Evolutionary conservation across 2,888 invertebrate species (phyloP).

Genomic region (Pseudococcus jackbeardsleyi): DNA sequence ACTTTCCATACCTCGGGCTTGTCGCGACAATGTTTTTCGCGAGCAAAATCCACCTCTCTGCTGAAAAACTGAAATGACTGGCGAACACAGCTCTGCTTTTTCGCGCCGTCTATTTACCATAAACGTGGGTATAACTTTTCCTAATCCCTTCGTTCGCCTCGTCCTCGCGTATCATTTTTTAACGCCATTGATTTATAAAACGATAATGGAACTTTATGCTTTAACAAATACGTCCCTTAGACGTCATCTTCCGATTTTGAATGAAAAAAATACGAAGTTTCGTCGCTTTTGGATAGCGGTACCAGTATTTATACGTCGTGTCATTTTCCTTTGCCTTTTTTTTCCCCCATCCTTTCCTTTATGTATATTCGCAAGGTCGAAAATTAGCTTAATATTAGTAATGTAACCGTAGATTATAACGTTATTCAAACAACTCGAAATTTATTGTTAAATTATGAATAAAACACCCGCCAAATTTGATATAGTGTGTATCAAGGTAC

Average conservation of each 20-base stretch:
- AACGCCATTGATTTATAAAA: slow-evolving; percentile 1
- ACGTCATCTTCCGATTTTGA: not conserved
- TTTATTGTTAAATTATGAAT: slow-evolving; percentile 44
- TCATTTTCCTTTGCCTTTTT: not conserved
- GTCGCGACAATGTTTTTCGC: slow-evolving; percentile 8
- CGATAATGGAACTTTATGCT: not conserved
- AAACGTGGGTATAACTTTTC: slow-evolving; percentile 12
- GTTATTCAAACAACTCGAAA: slow-evolving; percentile 48
- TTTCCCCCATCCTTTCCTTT: not conserved
- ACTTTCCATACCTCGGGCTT: not conserved
- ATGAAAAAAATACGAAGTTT: not conserved
- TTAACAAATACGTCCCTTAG: not conserved
- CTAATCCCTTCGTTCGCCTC: not conserved
- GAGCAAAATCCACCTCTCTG: not conserved
- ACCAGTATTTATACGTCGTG: not conserved
- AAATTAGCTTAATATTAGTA: slow-evolving; percentile 7
- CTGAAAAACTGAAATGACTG: not conserved
- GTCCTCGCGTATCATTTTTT: not conserved
- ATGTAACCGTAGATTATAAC: slow-evolving; percentile 33
- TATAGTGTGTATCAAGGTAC: slow-evolving; percentile 18
- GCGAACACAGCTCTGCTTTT: slow-evolving; percentile 1
- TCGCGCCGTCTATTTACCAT: not conserved
- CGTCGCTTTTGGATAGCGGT: not conserved
- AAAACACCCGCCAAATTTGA: slow-evolving; percentile 38
- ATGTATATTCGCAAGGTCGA: not conserved